These are phyloP conservation scores for Hyphantria cunea DNA, from an alignment of 1,140 invertebrate genomes.

Conservation along the genomic window DNA sequence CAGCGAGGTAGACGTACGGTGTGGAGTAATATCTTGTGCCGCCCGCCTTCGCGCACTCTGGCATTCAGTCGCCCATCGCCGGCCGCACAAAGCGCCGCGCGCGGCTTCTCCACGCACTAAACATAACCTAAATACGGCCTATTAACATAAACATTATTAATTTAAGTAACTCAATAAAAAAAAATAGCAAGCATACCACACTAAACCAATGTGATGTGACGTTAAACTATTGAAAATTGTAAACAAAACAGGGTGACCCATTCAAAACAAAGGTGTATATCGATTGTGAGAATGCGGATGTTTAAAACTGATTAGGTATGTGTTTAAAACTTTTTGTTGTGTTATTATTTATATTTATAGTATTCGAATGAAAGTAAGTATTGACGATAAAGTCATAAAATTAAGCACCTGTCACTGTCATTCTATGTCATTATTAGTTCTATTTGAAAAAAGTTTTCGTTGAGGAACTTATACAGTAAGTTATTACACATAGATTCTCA, in stretches of 20 bases:
- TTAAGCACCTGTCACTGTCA: no score
- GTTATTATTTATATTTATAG: no score
- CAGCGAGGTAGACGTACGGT: slow-evolving; percentile 24
- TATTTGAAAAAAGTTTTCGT: no score
- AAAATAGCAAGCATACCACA: slow-evolving; percentile 12
- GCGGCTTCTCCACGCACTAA: slow-evolving; percentile 48
- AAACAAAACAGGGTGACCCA: slow-evolving; percentile 30
- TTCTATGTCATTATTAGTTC: no score
- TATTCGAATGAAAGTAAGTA: no score
- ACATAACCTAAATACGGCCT: slow-evolving; percentile 69
- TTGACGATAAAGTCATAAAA: no score
- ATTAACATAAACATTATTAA: slow-evolving; percentile 31
- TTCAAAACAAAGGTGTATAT: slow-evolving; percentile 70
- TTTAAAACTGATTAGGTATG: slow-evolving; percentile 33
- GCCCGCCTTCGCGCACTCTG: slow-evolving; percentile 67
- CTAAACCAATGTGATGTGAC: slow-evolving; percentile 26
- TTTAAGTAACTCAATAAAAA: neutral
- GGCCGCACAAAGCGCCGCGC: slow-evolving; percentile 64
- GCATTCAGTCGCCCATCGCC: slow-evolving; percentile 66
- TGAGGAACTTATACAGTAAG: no score
- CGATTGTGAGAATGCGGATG: slow-evolving; percentile 56
- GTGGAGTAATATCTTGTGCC: slow-evolving; percentile 34
- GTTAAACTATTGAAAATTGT: slow-evolving; percentile 13
- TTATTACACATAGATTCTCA: no score
- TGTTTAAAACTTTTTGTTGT: neutral